These are phyloP conservation scores for Terrapene triunguis DNA, from an alignment of 2,113 vertebrate genomes.

Conservation along the genomic window DNA sequence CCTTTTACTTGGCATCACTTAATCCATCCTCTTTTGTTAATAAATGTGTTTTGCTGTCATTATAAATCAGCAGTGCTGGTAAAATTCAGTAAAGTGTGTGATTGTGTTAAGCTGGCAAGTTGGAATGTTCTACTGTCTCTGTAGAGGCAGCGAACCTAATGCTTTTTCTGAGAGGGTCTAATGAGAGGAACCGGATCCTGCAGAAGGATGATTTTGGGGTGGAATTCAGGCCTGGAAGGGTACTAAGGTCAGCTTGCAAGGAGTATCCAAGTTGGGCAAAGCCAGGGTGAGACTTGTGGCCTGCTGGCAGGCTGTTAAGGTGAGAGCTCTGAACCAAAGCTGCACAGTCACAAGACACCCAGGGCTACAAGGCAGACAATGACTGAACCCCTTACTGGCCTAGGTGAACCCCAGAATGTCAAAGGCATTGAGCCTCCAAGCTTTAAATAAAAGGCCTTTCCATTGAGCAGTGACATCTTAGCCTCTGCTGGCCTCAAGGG, in stretches of 20 bases:
- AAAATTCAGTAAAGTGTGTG: background rate
- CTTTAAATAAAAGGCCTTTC: background rate
- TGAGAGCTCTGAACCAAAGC: background rate
- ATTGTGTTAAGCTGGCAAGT: background rate
- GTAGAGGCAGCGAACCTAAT: background rate
- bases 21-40: background rate
- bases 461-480: background rate
- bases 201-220: background rate
- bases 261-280: background rate
- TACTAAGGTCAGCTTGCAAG: background rate
- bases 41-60: background rate
- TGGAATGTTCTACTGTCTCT: background rate
- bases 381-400: background rate
- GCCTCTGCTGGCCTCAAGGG: background rate
- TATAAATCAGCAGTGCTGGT: background rate
- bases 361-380: background rate
- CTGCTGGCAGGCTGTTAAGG: background rate
- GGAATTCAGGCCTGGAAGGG: background rate
- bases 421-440: background rate
- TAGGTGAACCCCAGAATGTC: background rate
- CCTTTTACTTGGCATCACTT: background rate
- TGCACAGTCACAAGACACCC: background rate
- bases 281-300: background rate
- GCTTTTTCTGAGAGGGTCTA: background rate
- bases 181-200: too few relatives aligned